Evolutionary conservation across 2,888 invertebrate species (phyloP), one percentile per base, ranked within the genome.

Genomic region (Stenolophus ochropezus): DNA sequence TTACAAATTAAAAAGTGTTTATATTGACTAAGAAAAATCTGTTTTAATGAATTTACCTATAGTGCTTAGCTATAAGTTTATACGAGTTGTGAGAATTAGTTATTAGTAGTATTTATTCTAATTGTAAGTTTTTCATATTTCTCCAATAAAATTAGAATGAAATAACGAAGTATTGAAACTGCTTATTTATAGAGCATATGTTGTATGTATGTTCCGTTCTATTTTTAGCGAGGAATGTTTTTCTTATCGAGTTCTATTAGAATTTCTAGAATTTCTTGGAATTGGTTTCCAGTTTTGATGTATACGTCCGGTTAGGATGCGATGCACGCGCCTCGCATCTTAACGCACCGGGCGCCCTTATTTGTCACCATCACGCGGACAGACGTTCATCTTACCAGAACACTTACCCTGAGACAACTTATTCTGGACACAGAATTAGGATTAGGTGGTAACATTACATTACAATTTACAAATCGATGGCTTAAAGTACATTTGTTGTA

Each of bases 181-280:
- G 33, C 6, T 42, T 42, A 42, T 42, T 42, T 42, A 42, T 42
- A 42, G 33, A 49, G n/a, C 73, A 73, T 73, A 20, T 73, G 73
- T 73, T n/a, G 47, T 21, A 14, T 16, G 16, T 73, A 18, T 56
- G 58, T 21, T 18, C 14, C 47, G 51, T 80, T 58, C 80, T 80
- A 80, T 80, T 73, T 80, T 73, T 80, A 80, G 80, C 69, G 49
- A n/a, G 8, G 53, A 71, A 65, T 73, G 16, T 80, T 80, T 80
- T 56, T 79, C 42, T 80, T 42, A 49, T 58, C 25, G 56, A 56
- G 73, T 53, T 80, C 80, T 23, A 80, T 80, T 80, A 80, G 80
- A 80, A 80, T 80, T 80, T 80, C 80, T 80, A 80, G 56, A 73
- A 42, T 73, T 80, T 80, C 80, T 73, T 73, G 33, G 80, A 80